Conservation (phyloP, 2,797 vertebrate species). For the Rhyacichthys aspro region DNA sequence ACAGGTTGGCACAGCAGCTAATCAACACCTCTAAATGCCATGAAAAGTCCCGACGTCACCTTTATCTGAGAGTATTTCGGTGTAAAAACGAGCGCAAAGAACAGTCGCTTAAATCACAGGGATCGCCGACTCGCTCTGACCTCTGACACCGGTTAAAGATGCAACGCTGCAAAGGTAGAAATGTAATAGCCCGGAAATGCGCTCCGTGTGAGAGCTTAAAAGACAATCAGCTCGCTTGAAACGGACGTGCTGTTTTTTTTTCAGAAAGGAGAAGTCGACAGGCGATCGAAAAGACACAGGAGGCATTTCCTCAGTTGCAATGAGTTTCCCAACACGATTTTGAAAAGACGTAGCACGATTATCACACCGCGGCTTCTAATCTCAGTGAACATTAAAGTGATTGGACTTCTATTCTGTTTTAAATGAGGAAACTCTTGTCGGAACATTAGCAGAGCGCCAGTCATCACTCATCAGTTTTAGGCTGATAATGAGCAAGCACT, state of each 20-base stretch:
- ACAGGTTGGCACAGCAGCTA: constrained; percentile 37
- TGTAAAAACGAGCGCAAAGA: constrained; percentile 3
- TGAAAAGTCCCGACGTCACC: constrained; percentile 21
- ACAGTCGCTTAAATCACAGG: constrained; percentile 19
- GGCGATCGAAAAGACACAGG: constrained; percentile 12
- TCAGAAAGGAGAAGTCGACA: constrained; percentile 34
- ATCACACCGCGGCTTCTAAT: constrained; percentile 45
- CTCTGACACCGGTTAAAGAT: constrained; percentile 18
- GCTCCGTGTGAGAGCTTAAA: constrained; percentile 23
- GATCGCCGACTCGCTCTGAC: constrained; percentile 17
- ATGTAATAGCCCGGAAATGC: constrained; percentile 33
- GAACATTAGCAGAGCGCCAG: constrained; percentile 33
- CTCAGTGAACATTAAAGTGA: constrained; percentile 10
- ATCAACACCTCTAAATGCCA: constrained; percentile 30
- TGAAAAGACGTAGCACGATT: constrained; percentile 26
- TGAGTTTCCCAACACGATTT: constrained; percentile 14
- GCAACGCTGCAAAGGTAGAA: constrained; percentile 25
- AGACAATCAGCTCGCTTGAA: constrained; percentile 40
- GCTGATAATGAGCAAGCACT: constrained; percentile 21
- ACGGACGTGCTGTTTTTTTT: constrained; percentile 53
- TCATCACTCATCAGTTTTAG: constrained; percentile 23
- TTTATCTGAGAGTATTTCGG: constrained; percentile 13
- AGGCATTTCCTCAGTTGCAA: constrained; percentile 16
- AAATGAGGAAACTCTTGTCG: constrained; percentile 30
- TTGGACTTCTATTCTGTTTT: constrained; percentile 42